Evolutionary conservation across 2,113 vertebrate genomes (phyloP).

Genomic region (Clupea harengus): DNA sequence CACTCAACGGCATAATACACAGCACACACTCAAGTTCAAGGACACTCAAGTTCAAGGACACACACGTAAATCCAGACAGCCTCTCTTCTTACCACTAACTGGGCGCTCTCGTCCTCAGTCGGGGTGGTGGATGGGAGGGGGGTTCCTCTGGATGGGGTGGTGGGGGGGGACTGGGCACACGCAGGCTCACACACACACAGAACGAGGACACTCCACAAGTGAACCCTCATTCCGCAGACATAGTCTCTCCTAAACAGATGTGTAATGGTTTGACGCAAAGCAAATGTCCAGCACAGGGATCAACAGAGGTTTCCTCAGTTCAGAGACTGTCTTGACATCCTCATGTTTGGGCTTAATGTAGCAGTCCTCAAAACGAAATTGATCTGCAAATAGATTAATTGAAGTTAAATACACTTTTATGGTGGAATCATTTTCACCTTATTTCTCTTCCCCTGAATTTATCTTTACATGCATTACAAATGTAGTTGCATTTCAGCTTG

Average conservation of each 20-base stretch:
- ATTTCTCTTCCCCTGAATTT: neutral
- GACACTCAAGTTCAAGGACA: neutral
- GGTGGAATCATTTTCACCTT: neutral
- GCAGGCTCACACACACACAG: slow-evolving; percentile 25
- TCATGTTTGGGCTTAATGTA: neutral
- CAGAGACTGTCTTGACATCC: neutral
- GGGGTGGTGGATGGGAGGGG: slow-evolving; percentile 44
- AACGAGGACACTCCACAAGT: slow-evolving; percentile 35
- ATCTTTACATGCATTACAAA: too few species aligned
- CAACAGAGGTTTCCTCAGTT: neutral
- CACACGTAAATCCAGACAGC: neutral
- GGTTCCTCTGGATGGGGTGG: slow-evolving; percentile 15
- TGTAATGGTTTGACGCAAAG: neutral
- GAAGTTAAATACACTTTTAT: neutral
- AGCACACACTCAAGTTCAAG: neutral
- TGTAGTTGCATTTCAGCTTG: too few species aligned
- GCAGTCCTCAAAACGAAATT: neutral
- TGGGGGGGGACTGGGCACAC: neutral
- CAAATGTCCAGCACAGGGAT: neutral
- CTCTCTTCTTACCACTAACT: slow-evolving; percentile 60
- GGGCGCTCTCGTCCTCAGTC: slow-evolving; percentile 59
- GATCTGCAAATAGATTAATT: neutral
- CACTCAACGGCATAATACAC: neutral
- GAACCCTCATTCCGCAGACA: slow-evolving; percentile 25
- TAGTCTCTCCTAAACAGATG: neutral